Evolutionary conservation across 1,140 invertebrate species (phyloP), one percentile per base, ranked within the genome.

Genomic region (Calycopis cecrops): DNA sequence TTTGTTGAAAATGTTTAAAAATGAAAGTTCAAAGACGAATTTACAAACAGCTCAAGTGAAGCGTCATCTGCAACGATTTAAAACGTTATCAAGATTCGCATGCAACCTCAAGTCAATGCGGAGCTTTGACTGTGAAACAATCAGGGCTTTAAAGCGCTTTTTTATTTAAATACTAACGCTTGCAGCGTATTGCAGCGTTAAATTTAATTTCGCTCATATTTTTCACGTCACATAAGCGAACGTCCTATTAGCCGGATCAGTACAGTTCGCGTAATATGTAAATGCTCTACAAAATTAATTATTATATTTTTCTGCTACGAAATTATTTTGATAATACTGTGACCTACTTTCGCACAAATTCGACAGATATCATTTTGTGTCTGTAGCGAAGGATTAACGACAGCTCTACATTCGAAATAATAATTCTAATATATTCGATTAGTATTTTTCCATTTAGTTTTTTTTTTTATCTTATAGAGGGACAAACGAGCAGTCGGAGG

Each of bases 191-290:
- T 37, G 51, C 35, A 14, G 34, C 38, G 53, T 61, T 48, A 52
- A 59, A 40, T 54, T 58, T 57, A 60, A 47, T 57, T 35, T 61
- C 18, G 52, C 48, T 49, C 48, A 38, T 28, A 60, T 60, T 62
- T 51, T 50, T 44, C 40, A 44, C 12, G 12, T 44, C 40, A 16
- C 40, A 16, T 17, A 16, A 9, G 16, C 40, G 40, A 44, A 14
- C 40, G 40, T 16, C 9, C 40, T 44, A 16, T 44, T 44, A 44
- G 40, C 40, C 14, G 0, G 14, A 44, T 44, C 40, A 17, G 40
- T 44, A 44, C 40, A 6, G 14, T 9, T 16, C n/a, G 40, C 14
- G 17, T 9, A 14, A 16, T 44, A 44, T 44, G 40, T 17, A 44
- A 44, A 44, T 44, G 40, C 40, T 44, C 17, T 16, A 16, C 17